Evolutionary conservation across 2,888 invertebrate genomes (phyloP), one percentile per base, ranked within the genome.

Genomic region (Toxonevra muliebris): DNA sequence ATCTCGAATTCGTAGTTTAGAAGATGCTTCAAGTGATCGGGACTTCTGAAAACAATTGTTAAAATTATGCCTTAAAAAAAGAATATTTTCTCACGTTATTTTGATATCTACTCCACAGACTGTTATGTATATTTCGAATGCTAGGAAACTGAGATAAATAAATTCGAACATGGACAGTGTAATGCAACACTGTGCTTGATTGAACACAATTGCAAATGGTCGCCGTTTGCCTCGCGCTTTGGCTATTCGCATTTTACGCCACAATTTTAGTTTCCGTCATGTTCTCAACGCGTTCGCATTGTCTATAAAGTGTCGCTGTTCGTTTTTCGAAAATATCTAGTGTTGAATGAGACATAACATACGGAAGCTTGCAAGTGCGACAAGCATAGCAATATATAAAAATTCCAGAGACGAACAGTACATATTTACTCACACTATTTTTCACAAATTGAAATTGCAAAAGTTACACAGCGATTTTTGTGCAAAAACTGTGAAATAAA

Each of bases 221-320:
- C 57, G 68, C 66, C 54, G 59, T 71, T 66, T 55, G 63, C 64
- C 66, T 69, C 53, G 66, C 10, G 30, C 30, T 30, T 30, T 30
- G 30, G 7, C 30, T 7, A 30, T 7, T 30, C 54, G n/a, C 20
- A 7, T 54, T 71, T 66, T 73, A 73, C 71, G 72, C 73, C 75
- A 74, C 69, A 65, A 67, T 74, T 76, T 75, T 65, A 77, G 77
- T 78, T 77, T 77, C 77, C 76, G 77, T 73, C 74, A 75, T 76
- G 75, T 76, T 77, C 75, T 76, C 74, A 70, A 73, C 74, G 68
- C 61, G 66, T 71, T 61, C 65, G 68, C 69, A 71, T 66, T 70
- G 50, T 30, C 66, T 69, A 57, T 63, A 61, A 30, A 69, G 57
- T 65, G 65, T 61, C 60, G 70, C 60, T 68, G 66, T 50, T 66